Evolutionary conservation across 2,888 invertebrate genomes (phyloP).

Genomic region (Seira sanloemensis): DNA sequence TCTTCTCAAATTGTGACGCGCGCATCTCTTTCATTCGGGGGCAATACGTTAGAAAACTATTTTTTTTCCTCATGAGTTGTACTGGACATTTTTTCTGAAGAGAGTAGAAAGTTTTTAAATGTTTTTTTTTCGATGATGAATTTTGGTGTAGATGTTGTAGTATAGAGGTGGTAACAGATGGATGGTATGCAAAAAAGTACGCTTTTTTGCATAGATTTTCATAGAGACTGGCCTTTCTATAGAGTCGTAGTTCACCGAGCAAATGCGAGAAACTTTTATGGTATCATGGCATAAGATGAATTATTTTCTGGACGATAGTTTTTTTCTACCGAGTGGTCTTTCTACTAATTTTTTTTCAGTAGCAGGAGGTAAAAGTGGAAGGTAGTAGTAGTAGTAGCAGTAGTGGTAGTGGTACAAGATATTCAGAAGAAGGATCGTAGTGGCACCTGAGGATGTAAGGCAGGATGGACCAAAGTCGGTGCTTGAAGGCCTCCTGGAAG

Average conservation of each 20-base stretch:
- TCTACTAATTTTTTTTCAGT: background rate
- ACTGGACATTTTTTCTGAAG: background rate
- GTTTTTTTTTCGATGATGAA: background rate
- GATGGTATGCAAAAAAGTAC: background rate
- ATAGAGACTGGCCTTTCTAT: no score
- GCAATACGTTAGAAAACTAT: no score
- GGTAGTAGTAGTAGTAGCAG: conserved; percentile 76
- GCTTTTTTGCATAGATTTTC: no score
- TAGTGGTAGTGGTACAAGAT: conserved; percentile 53
- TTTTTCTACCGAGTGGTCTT: conserved; percentile 36
- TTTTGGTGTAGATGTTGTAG: conserved; percentile 1
- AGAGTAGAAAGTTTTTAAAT: background rate
- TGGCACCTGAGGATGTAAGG: conserved; percentile 96
- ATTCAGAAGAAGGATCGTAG: conserved; percentile 98
- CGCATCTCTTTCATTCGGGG: background rate
- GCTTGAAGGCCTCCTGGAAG: conserved; percentile 90
- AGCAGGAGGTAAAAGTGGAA: conserved; percentile 72
- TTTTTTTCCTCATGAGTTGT: background rate
- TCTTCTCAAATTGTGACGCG: no score
- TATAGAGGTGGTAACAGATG: background rate
- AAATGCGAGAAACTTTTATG: no score
- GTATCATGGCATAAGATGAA: no score
- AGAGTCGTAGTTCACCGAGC: background rate
- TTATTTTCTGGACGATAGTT: conserved; percentile 36
- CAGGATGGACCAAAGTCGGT: conserved; percentile 95